Conservation (phyloP, 2,888 invertebrate genomes). For the Agrochola litura region DNA sequence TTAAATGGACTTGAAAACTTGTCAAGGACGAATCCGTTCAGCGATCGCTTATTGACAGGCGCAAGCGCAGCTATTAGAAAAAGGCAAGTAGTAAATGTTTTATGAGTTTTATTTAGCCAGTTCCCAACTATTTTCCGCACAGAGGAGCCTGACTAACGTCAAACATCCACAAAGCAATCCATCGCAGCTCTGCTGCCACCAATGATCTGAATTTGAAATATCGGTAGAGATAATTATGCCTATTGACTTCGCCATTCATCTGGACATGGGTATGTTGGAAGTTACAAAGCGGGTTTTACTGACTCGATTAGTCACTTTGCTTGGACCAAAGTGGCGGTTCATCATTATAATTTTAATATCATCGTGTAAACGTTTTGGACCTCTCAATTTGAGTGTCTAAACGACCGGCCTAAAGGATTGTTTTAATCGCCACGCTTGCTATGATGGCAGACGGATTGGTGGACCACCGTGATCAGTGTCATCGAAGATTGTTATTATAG, state of each 20-base stretch:
- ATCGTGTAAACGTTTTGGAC: background rate
- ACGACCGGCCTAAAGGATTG: background rate
- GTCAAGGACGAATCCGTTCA: background rate
- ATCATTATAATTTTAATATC: background rate
- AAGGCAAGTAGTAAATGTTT: too few relatives aligned
- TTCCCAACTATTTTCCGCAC: too few relatives aligned
- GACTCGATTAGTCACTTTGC: background rate
- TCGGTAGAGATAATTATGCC: slow-evolving; percentile 1
- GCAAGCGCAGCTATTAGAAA: slow-evolving; percentile 11
- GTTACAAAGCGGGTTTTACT: background rate
- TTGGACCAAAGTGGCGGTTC: background rate
- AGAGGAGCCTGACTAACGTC: background rate
- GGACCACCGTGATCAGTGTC: background rate
- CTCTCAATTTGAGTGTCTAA: background rate
- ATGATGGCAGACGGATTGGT: background rate
- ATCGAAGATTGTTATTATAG: background rate
- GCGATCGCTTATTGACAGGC: background rate
- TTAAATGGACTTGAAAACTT: background rate
- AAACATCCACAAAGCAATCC: background rate
- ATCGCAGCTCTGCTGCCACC: background rate
- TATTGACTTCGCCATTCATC: slow-evolving; percentile 18
- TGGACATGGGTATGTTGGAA: slow-evolving; percentile 2
- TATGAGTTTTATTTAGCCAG: background rate
- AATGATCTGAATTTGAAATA: slow-evolving; percentile 36
- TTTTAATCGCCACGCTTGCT: too few relatives aligned